phyloP scores from a whole-genome alignment of 2,888 invertebrate genomes.

The Lasioglossum pauxillum region DNA sequence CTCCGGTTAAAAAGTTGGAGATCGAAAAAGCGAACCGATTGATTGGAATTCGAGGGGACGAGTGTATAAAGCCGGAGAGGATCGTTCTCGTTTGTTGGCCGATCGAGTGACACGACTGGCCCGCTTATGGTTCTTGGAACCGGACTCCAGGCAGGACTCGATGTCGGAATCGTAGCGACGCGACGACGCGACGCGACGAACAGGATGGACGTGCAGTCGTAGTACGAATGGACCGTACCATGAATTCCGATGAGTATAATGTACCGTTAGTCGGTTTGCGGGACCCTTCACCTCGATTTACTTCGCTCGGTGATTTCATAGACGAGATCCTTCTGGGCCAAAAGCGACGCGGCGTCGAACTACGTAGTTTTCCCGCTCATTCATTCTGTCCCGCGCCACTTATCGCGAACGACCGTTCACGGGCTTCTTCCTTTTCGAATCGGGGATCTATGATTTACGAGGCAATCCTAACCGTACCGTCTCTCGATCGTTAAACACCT shows the following conservation, averaged over 20 bases:
- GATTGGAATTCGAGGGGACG: neutral
- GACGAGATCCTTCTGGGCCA: conserved; percentile 55
- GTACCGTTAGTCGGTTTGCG: conserved; percentile 81
- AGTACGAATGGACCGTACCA: conserved; percentile 80
- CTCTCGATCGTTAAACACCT: neutral
- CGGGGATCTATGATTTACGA: neutral
- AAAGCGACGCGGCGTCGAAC: conserved; percentile 37
- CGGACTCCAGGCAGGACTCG: conserved; percentile 55
- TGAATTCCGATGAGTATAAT: conserved; percentile 82
- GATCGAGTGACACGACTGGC: conserved; percentile 58
- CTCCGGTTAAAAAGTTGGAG: neutral
- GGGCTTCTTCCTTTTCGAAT: neutral
- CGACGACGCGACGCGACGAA: conserved; percentile 60
- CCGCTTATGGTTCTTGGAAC: conserved; percentile 66
- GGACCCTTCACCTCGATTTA: conserved; percentile 80
- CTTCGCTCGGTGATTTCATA: conserved; percentile 64
- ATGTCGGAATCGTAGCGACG: conserved; percentile 60
- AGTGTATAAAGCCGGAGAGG: neutral
- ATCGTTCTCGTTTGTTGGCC: conserved; percentile 28
- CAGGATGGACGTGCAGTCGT: conserved; percentile 66
- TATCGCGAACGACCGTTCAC: conserved; percentile 9
- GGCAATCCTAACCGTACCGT: neutral
- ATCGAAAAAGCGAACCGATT: neutral
- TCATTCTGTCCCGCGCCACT: conserved; percentile 28
- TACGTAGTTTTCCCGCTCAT: conserved; percentile 15